Evolutionary conservation across 2,888 invertebrate species (phyloP).

Genomic region (Beris morrisii): DNA sequence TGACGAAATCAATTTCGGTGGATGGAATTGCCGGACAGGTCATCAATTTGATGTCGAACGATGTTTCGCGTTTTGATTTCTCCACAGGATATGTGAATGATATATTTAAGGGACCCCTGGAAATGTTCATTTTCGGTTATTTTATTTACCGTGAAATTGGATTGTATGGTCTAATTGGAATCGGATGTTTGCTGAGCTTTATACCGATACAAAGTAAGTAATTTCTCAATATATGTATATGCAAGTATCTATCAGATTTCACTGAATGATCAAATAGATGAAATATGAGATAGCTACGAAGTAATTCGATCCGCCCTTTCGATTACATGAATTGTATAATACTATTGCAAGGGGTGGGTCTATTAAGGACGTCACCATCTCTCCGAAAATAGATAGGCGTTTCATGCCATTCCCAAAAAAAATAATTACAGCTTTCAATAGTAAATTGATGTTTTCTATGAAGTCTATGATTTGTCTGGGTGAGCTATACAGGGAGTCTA

Average conservation of each 20-base stretch:
- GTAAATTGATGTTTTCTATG: too few species aligned
- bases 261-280: not conserved
- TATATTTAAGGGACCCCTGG: slow-evolving; percentile 60
- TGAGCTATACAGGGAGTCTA: too few species aligned
- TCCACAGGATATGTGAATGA: slow-evolving; percentile 60
- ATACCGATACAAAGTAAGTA: slow-evolving; percentile 61
- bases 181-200: slow-evolving; percentile 58
- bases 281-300: not conserved
- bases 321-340: too few species aligned
- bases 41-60: slow-evolving; percentile 63
- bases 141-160: slow-evolving; percentile 56
- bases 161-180: slow-evolving; percentile 57
- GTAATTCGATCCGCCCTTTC: not conserved
- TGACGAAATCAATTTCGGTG: slow-evolving; percentile 33
- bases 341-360: too few species aligned
- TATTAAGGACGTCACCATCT: too few species aligned
- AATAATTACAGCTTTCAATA: too few species aligned
- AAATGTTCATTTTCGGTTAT: slow-evolving; percentile 56
- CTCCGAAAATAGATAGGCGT: too few species aligned
- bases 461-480: too few species aligned
- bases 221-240: not conserved
- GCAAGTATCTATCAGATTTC: not conserved
- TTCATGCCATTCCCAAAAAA: too few species aligned
- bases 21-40: slow-evolving; percentile 57
- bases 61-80: slow-evolving; percentile 62